phyloP scores from a whole-genome alignment of 2,113 vertebrate species.

The Pachycephala philippinensis region DNA sequence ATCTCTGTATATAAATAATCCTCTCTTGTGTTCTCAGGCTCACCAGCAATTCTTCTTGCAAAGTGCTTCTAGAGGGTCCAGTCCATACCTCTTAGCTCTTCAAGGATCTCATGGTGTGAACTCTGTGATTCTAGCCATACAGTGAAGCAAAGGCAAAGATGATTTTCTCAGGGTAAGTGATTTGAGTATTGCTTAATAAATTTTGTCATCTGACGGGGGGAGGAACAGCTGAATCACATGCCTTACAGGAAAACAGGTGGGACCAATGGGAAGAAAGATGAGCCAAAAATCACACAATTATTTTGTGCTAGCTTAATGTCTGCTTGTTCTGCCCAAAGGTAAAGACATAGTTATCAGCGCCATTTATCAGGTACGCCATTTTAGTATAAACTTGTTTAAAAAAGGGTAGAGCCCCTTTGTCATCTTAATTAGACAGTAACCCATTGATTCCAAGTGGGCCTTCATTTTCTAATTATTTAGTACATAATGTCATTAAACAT shows the following conservation, averaged over 20 bases:
- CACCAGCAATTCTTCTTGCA: neutral
- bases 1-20: neutral
- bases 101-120: neutral
- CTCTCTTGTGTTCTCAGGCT: neutral
- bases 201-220: neutral
- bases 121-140: neutral
- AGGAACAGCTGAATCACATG: neutral
- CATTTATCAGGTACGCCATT: conserved; percentile 55
- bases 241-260: neutral
- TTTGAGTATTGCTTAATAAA: neutral
- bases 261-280: neutral
- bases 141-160: neutral
- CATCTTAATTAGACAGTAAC: conserved; percentile 68
- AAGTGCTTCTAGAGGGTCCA: neutral
- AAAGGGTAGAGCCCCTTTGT: conserved; percentile 32
- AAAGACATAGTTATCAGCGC: conserved; percentile 29
- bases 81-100: neutral
- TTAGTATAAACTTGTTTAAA: conserved; percentile 65
- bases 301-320: conserved; percentile 4
- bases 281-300: conserved; percentile 15
- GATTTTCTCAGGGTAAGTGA: neutral
- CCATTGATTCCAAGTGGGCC: conserved; percentile 52
- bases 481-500: conserved; percentile 72
- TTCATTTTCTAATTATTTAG: conserved; percentile 67
- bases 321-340: conserved; percentile 43